Conservation (phyloP, 2,888 invertebrate species). For the Sialis lutaria region DNA sequence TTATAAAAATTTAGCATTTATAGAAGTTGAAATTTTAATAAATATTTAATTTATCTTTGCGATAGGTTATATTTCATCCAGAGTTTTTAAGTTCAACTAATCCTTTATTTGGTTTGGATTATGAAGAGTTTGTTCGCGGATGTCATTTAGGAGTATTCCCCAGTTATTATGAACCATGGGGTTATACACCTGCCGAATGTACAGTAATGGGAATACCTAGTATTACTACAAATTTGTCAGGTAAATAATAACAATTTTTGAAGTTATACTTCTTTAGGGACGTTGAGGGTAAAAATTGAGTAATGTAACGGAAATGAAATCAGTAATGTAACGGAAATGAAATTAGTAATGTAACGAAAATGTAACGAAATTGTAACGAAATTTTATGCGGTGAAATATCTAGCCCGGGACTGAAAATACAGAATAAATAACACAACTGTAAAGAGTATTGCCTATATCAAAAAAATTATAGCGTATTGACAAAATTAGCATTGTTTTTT, state of each 20-base stretch:
- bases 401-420: too few relatives aligned
- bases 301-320: too few relatives aligned
- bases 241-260: slow-evolving; percentile 21
- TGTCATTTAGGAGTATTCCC: slow-evolving; percentile 99
- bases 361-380: too few relatives aligned
- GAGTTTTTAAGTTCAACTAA: slow-evolving; percentile 96
- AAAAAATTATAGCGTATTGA: too few relatives aligned
- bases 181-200: slow-evolving; percentile 98
- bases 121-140: slow-evolving; percentile 97
- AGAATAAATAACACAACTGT: too few relatives aligned
- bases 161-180: slow-evolving; percentile 99
- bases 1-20: not conserved
- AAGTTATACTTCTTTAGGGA: too few relatives aligned
- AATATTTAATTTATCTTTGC: not conserved
- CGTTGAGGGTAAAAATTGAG: too few relatives aligned
- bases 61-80: slow-evolving; percentile 91
- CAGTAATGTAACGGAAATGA: too few relatives aligned
- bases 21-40: not conserved
- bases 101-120: slow-evolving; percentile 92
- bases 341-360: too few relatives aligned
- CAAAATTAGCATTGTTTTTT: not conserved
- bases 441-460: too few relatives aligned
- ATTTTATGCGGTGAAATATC: too few relatives aligned
- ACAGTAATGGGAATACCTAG: slow-evolving; percentile 99
- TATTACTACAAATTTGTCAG: slow-evolving; percentile 92